Evolutionary conservation across 2,113 vertebrate species (phyloP).

Genomic region (Promerops cafer): DNA sequence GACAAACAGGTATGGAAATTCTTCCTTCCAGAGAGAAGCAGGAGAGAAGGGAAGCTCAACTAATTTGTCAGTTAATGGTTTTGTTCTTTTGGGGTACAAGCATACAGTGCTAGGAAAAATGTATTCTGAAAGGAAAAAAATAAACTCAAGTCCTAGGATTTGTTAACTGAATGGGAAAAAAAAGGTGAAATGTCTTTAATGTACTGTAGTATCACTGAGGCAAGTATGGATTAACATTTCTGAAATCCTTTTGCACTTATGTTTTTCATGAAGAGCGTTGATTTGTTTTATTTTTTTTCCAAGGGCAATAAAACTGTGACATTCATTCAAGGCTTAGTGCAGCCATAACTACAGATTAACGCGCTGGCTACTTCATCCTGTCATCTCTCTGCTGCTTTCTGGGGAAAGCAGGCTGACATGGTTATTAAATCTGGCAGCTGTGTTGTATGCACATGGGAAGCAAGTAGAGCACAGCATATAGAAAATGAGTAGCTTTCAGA

Average conservation of each 20-base stretch:
- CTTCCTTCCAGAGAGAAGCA: not conserved
- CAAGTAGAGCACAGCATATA: constrained; percentile 45
- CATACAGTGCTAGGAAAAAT: not conserved
- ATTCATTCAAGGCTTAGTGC: constrained; percentile 21
- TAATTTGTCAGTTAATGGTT: not conserved
- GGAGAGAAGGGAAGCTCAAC: not conserved
- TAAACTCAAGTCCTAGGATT: not conserved
- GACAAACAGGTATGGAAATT: not conserved
- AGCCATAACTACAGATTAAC: constrained; percentile 44
- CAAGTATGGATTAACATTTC: not conserved
- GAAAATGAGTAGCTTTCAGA: constrained; percentile 58
- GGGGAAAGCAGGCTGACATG: constrained; percentile 52
- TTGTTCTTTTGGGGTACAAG: not conserved
- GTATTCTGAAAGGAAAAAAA: not conserved
- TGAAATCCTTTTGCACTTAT: not conserved
- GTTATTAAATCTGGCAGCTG: constrained; percentile 73
- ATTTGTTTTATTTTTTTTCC: not conserved
- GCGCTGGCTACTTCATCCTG: constrained; percentile 3
- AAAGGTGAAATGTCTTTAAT: not conserved
- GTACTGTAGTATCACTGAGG: not conserved
- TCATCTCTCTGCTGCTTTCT: constrained; percentile 37
- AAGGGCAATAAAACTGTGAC: not conserved
- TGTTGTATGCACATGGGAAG: constrained; percentile 50
- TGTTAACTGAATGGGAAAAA: not conserved
- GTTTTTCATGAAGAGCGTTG: not conserved